Base-by-base conservation (phyloP, 2,888 invertebrate species). In the Cantharis lateralis region DNA sequence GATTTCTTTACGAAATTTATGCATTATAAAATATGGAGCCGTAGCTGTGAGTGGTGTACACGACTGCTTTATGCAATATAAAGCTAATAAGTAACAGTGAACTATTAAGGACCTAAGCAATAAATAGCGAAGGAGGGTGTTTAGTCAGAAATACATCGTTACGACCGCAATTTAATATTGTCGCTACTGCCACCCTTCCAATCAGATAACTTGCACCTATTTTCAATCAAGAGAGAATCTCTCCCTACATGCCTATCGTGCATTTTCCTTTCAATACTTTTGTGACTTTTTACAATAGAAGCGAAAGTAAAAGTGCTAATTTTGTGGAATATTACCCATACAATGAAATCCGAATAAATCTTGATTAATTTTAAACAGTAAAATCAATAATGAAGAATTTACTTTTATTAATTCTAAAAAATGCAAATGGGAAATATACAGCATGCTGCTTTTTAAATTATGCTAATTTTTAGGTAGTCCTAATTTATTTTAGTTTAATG, bases 171-270 rank as follows among this genome's bases (percentile, higher is more conserved):
- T 28, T 63, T 71, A 71, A 63, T 63, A 71, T 71, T 63, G 13
- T 18, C 70, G 24, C 26, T 62, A 66, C 7, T 32, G 28, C 66
- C 64, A 32, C 72, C 72, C 72, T 68, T 66, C 68, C 68, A 20
- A 72, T 72, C 64, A 66, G 48, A 28, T 28, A 72, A 32, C 72
- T 32, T 66, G 64, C 24, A 66, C 66, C 68, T 48, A 68, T 18
- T 66, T 72, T 48, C 66, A 72, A 66, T 68, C 61, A 72, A 20
- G 15, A n/a, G 32, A 68, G 24, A 66, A 66, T 20, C 20, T 11
- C 64, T 15, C 68, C 68, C 48, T 48, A 68, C n/a, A 66, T 18
- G 68, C 61, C 68, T 15, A 68, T 28, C n/a, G 20, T 20, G 64
- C 64, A 66, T n/a, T 66, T 66, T 66, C 64, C 18, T 66, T 66